These are phyloP conservation scores for Syngnathus rostellatus DNA, from an alignment of 2,797 vertebrate species.

Conservation along the genomic window DNA sequence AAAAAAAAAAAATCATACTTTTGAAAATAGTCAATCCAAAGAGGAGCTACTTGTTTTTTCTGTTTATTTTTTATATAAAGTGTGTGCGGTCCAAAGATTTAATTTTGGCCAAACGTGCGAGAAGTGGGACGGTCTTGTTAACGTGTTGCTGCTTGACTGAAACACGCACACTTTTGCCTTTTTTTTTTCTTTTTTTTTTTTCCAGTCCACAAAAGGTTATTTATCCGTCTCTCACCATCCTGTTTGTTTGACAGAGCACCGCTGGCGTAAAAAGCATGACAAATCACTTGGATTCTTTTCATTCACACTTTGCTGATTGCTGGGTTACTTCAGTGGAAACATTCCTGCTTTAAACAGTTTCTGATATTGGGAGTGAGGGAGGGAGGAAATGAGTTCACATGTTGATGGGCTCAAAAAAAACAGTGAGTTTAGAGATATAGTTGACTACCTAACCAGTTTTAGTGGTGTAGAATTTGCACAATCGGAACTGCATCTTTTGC, in stretches of 20 bases:
- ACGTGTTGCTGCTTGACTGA: constrained; percentile 1
- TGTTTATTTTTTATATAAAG: not conserved
- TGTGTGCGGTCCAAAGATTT: constrained; percentile 45
- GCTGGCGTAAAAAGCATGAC: constrained; percentile 48
- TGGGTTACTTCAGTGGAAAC: constrained; percentile 22
- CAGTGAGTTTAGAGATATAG: constrained; percentile 41
- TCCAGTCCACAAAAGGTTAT: not conserved
- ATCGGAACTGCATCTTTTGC: constrained; percentile 52
- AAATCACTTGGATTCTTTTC: constrained; percentile 55
- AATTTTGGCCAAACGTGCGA: constrained; percentile 11
- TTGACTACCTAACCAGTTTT: constrained; percentile 63
- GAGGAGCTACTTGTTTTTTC: not conserved
- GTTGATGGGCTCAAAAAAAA: constrained; percentile 21
- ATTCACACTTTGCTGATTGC: constrained; percentile 18
- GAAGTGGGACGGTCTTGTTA: not conserved
- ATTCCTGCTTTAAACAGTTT: constrained; percentile 41
- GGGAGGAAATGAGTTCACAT: constrained; percentile 11
- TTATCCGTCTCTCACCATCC: not conserved
- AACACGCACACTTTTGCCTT: constrained; percentile 4
- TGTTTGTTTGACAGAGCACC: constrained; percentile 22
- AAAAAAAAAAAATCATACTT: constrained; percentile 9
- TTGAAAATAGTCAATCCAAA: constrained; percentile 20
- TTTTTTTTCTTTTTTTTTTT: not conserved
- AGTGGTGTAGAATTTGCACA: constrained; percentile 62
- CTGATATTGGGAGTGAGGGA: too few species aligned